These are phyloP conservation scores for Ceratina australensis DNA, from an alignment of 1,140 invertebrate genomes.

Conservation along the genomic window DNA sequence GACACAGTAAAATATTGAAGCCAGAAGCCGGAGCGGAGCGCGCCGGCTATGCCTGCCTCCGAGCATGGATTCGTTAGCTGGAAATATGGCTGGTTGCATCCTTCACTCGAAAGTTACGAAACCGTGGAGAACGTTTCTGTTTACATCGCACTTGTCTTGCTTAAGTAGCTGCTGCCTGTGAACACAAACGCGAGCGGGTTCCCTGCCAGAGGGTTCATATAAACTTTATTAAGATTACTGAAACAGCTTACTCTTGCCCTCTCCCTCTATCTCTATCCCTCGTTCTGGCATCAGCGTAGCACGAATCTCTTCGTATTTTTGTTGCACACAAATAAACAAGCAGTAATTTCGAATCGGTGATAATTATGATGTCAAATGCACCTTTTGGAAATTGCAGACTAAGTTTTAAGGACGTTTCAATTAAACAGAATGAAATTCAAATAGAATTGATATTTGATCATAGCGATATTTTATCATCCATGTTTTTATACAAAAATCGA, in stretches of 20 bases:
- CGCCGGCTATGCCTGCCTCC: not conserved
- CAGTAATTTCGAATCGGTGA: not conserved
- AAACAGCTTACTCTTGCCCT: constrained; percentile 9
- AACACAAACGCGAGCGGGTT: not conserved
- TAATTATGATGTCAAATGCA: constrained; percentile 10
- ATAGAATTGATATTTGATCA: no score
- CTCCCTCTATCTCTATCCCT: not conserved
- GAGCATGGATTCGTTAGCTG: constrained; percentile 2
- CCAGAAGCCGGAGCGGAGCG: not conserved
- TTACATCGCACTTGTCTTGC: constrained; percentile 35
- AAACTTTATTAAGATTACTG: constrained; percentile 47
- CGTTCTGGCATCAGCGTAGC: not conserved
- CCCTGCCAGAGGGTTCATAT: not conserved
- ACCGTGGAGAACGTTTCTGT: constrained; percentile 30
- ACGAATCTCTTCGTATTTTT: constrained; percentile 12
- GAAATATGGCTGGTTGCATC: constrained; percentile 1
- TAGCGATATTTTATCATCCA: no score
- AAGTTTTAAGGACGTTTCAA: no score
- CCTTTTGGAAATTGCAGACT: no score
- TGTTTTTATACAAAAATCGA: no score
- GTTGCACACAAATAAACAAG: not conserved
- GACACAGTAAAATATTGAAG: constrained; percentile 9
- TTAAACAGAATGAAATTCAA: not conserved
- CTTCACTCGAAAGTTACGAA: constrained; percentile 4
- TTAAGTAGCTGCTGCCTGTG: constrained; percentile 34